Evolutionary conservation across 2,113 vertebrate genomes (phyloP).

Genomic region (Desmodus rotundus): DNA sequence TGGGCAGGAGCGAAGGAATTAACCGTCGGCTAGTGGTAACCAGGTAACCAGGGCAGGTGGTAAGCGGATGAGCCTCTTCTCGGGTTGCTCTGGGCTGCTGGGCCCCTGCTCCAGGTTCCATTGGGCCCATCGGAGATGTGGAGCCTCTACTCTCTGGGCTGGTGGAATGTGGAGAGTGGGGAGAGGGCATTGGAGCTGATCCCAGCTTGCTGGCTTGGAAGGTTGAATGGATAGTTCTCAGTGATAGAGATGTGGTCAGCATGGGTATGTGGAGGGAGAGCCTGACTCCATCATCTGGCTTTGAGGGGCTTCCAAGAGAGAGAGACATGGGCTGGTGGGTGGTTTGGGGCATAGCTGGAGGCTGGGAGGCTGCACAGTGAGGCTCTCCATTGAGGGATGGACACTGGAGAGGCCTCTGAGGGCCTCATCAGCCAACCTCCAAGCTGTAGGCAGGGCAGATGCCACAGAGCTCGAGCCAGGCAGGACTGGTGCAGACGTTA

Average conservation of each 20-base stretch:
- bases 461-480: accelerated
- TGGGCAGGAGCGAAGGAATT: not conserved
- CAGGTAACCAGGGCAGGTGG: not conserved
- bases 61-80: not conserved
- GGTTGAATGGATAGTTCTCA: not conserved
- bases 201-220: not conserved
- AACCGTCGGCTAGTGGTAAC: not conserved
- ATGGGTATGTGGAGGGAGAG: not conserved
- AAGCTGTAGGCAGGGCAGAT: not conserved
- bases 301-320: not conserved
- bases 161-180: not conserved
- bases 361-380: not conserved
- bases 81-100: not conserved
- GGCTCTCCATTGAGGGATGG: not conserved
- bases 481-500: too few relatives aligned
- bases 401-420: not conserved
- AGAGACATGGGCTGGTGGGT: not conserved
- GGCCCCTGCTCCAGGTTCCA: not conserved
- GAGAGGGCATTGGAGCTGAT: not conserved
- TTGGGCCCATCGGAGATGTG: accelerated
- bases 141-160: not conserved
- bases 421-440: not conserved
- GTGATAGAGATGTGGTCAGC: not conserved
- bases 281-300: not conserved
- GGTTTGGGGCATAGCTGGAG: not conserved